Conservation (phyloP, 2,888 invertebrate genomes). For the Acrobasis suavella region DNA sequence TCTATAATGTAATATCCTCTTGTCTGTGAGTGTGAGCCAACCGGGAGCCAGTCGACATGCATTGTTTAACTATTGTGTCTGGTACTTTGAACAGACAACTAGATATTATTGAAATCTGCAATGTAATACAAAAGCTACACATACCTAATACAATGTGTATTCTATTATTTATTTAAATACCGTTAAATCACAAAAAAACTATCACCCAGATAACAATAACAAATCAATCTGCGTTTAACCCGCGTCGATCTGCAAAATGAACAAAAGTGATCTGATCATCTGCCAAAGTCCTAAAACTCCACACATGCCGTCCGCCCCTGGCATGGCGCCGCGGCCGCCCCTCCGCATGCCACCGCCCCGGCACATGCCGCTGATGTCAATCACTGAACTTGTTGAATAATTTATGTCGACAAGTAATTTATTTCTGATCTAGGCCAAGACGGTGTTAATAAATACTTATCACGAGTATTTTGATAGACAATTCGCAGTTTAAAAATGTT, state of each 20-base stretch:
- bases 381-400: conserved; percentile 10
- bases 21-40: too few relatives aligned
- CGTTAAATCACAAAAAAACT: not conserved
- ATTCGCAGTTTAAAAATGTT: too few relatives aligned
- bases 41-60: too few relatives aligned
- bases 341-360: conserved; percentile 3
- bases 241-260: conserved; percentile 10
- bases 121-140: too few relatives aligned
- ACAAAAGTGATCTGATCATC: not conserved
- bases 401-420: conserved; percentile 14
- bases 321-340: conserved; percentile 4
- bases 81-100: too few relatives aligned
- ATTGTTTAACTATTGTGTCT: too few relatives aligned
- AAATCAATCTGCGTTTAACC: conserved; percentile 13
- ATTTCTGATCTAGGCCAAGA: conserved; percentile 3
- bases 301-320: not conserved
- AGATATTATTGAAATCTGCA: too few relatives aligned
- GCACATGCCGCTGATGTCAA: conserved; percentile 6
- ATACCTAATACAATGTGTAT: too few relatives aligned
- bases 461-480: too few relatives aligned
- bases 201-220: not conserved
- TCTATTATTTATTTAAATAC: not conserved
- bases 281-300: conserved; percentile 12
- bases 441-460: not conserved
- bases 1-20: too few relatives aligned